Base-by-base conservation (phyloP, 2,113 vertebrate genomes). In the Pandion haliaetus region DNA sequence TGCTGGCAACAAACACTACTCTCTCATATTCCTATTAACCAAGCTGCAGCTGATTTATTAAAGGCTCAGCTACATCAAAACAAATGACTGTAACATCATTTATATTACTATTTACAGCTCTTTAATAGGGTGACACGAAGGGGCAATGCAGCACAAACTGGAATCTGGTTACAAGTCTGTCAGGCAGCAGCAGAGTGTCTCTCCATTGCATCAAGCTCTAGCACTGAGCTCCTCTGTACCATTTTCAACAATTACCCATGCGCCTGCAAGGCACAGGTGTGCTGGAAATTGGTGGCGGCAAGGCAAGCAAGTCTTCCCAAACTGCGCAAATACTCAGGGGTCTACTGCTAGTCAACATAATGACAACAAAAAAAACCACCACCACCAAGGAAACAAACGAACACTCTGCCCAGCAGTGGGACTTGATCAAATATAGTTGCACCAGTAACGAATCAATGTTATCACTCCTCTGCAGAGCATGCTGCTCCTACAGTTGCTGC, bases 21-120 rank as follows among this genome's bases (percentile, higher is more conserved):
- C 94, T 97, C 97, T 98, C 97, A 98, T 98, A 98, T 98, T 98
- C 97, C 97, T 98, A 98, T 98, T 98, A 98, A 98, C 97, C 93
- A 98, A 98, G 97, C 96, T 95, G 96, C 96, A 96, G 97, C 95
- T 98, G 98, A 98, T 98, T 98, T 98, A 98, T 98, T 98, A 98
- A 98, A 97, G 98, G 97, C 97, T 97, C 88, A 45, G 97, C 97
- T 97, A 98, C 98, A 98, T 98, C 98, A 98, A 98, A 98, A 98
- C 98, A 98, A 98, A 98, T 98, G 98, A 98, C 98, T 98, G 97
- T 98, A 98, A 98, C 98, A 98, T 98, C 97, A 98, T 98, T 98
- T 98, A 98, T 96, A 97, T 97, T 97, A 97, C 98, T 98, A 98
- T 98, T 98, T 98, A 98, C 98, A 98, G 97, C 97, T 95, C 95